Evolutionary conservation across 2,797 vertebrate genomes (phyloP), one percentile per base, ranked within the genome.

Genomic region (Danio choprae): DNA sequence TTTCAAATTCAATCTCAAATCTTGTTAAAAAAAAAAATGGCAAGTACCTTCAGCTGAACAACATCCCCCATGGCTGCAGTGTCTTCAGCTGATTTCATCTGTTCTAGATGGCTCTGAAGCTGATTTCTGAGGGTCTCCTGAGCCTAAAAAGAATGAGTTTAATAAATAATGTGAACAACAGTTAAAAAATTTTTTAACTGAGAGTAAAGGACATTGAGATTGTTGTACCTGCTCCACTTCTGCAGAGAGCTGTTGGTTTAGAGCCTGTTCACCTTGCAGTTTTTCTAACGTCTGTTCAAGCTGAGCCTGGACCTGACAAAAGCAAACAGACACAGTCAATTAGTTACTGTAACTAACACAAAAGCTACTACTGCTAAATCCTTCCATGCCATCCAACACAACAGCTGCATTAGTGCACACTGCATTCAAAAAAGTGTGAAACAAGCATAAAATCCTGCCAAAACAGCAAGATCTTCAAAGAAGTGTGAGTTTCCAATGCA

Each of bases 61-160:
- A 89, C 87, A 67, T 95, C 94, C 73, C 96, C 95, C 0, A 81
- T 82, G 18, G 92, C 92, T 29, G 88, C 85, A 0, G 87, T 11
- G 4, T 93, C 90, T 44, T 89, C 89, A 56, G 91, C 81, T 60
- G 87, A 83, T 41, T 92, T 95, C 74, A 97, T 89, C 74, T 94
- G 92, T 86, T 97, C 96, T 86, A 97, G 87, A 87, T 99, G 95
- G 72, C 91, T 89, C 80, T 97, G 96, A 86, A 98, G 92, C 90
- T 0, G 91, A 91, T 60, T 83, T 94, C 90, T 95, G 95, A 58
- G 94, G 18, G 62, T 20, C 16, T 77, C 95, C 96, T 98, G 85
- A 22, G 13, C 46, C 65, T 69, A 71, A 40, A 22, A 60, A 48
- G 1, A 20, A 63, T 9, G 16, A 12, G 10, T 53, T 44, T 18